A percentile compares a stretch with the other conserved stretches of the same genome.
Evolutionary conservation across 2,797 vertebrate species (phyloP).

Genomic region (Poecilia velifera): DNA sequence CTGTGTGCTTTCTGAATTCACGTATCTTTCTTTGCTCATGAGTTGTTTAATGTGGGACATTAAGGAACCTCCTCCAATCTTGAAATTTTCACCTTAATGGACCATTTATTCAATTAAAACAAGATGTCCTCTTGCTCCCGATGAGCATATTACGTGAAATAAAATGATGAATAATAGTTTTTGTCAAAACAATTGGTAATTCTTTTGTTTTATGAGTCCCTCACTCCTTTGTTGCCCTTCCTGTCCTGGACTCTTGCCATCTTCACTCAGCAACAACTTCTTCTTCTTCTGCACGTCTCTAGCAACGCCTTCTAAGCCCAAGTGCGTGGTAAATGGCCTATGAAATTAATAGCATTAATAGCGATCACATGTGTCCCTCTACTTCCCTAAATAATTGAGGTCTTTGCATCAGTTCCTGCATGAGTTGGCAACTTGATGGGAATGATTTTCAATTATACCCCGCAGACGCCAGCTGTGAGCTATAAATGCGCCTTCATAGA

Average conservation of each 20-base stretch:
- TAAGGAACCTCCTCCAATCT: constrained; percentile 35
- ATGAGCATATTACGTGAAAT: constrained; percentile 53
- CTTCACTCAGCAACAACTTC: constrained; percentile 31
- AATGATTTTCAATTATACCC: constrained; percentile 42
- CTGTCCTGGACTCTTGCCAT: constrained; percentile 32
- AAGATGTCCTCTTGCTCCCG: constrained; percentile 45
- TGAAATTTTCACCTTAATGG: constrained; percentile 49
- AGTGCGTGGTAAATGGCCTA: constrained; percentile 70
- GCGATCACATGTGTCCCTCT: constrained; percentile 67
- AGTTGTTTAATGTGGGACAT: constrained; percentile 52
- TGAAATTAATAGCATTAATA: constrained; percentile 81
- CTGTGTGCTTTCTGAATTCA: neutral
- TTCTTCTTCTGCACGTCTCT: constrained; percentile 30
- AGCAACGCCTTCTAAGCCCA: constrained; percentile 31
- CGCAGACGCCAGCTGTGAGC: constrained; percentile 5
- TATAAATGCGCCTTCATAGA: constrained; percentile 7
- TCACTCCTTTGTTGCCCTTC: constrained; percentile 11
- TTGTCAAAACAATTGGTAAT: constrained; percentile 58
- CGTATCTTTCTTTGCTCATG: constrained; percentile 2
- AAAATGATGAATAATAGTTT: constrained; percentile 60
- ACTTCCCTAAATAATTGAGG: constrained; percentile 74
- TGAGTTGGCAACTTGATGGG: constrained; percentile 31
- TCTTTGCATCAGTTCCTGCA: constrained; percentile 57
- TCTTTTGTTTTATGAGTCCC: constrained; percentile 4
- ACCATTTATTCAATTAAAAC: constrained; percentile 65